These are phyloP conservation scores for Allophyes oxyacanthae DNA, from an alignment of 2,888 invertebrate genomes.

Conservation along the genomic window DNA sequence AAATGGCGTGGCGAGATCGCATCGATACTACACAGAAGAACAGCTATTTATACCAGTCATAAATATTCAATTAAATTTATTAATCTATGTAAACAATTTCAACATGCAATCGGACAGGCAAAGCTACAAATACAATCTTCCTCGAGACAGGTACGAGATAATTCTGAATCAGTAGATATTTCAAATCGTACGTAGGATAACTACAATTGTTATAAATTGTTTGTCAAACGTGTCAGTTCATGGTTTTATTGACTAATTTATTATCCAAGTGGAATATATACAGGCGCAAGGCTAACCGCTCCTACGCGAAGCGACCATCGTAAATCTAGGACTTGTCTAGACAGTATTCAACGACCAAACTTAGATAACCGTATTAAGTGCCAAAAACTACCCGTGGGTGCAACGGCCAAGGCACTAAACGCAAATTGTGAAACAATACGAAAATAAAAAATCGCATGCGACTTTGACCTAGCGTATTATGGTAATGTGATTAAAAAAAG, in stretches of 20 bases:
- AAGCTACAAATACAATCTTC: slow-evolving; percentile 5
- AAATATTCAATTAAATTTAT: slow-evolving; percentile 1
- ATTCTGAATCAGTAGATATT: slow-evolving; percentile 51
- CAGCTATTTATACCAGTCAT: background rate
- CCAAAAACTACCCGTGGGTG: slow-evolving; percentile 70
- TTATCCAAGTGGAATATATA: slow-evolving; percentile 66
- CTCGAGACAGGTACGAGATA: slow-evolving; percentile 38
- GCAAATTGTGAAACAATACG: slow-evolving; percentile 47
- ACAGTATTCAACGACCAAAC: slow-evolving; percentile 57
- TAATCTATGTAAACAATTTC: background rate
- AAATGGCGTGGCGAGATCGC: background rate
- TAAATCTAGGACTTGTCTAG: slow-evolving; percentile 79
- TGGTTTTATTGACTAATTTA: slow-evolving; percentile 71
- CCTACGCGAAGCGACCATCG: slow-evolving; percentile 81
- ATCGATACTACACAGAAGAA: background rate
- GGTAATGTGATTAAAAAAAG: too few relatives aligned
- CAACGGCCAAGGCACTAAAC: slow-evolving; percentile 52
- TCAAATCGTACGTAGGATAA: slow-evolving; percentile 58
- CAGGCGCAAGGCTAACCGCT: slow-evolving; percentile 82
- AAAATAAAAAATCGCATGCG: slow-evolving; percentile 12
- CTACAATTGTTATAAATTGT: slow-evolving; percentile 66
- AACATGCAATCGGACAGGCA: background rate
- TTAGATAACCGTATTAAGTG: slow-evolving; percentile 65
- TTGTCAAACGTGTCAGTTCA: slow-evolving; percentile 72
- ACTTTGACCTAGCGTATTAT: slow-evolving; percentile 17